Evolutionary conservation across 35 echinoderm and acorn worm species (phyloP), one percentile per base, ranked within the genome.

Genomic region (Apostichopus japonicus): DNA sequence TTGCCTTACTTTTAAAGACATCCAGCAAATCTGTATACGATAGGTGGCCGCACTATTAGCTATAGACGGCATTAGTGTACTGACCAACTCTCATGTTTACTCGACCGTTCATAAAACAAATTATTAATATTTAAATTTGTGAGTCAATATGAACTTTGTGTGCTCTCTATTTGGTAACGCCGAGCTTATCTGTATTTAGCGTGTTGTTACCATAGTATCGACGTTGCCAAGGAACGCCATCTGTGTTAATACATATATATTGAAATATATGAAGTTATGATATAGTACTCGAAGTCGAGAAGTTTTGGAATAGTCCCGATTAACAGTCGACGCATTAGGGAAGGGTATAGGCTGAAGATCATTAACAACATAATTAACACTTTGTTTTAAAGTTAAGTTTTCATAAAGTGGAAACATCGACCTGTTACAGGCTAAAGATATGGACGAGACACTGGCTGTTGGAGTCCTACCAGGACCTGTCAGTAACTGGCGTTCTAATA

Each of bases 391-490:
- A n/a, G 17, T 75, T 73, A 19, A 19, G 3, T 75, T 75, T 75
- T 73, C n/a, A 19, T 75, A 21, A 21, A 19, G 6, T 23, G 21
- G 16, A 67, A 19, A 21, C 16, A 19, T n/a, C 71, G 79, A 24
- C 54, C 19, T 52, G 22, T 56, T 16, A n/a, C 7, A 15, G 8
- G 6, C 23, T 44, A 44, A 44, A 44, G 2, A 44, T 9, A 89
- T 89, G 86, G 86, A 89, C 16, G 86, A 89, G n/a, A 24, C 86
- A 9, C 67, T 89, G 21, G 16, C 19, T 17, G 86, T 89, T 67
- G 86, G 86, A 25, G 56, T 89, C 33, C 56, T 89, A 14, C 86
- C 86, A 10, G 86, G 86, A 16, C 86, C 86, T 33, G 86, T 89
- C 0, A 51, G 61, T 24, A 89, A 53, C 27, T 89, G 61, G 22